phyloP scores from a whole-genome alignment of 37 sponge, comb jelly and placozoan species.

The Oopsacas minuta region DNA sequence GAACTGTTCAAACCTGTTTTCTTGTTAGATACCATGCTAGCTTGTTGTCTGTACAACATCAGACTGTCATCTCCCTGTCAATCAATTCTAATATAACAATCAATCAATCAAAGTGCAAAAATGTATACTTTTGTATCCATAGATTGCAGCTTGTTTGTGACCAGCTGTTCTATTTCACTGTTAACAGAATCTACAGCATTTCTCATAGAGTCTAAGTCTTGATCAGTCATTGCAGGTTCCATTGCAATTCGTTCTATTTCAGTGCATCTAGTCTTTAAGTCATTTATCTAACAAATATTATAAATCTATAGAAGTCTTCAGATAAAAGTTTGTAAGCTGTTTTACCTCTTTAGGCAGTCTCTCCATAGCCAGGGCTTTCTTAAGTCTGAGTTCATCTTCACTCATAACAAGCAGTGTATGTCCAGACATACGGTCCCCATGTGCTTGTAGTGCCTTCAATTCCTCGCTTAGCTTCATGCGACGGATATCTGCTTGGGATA shows the following conservation, averaged over 20 bases:
- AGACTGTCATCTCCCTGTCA: conserved; percentile 56
- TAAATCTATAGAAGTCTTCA: neutral
- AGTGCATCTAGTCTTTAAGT: conserved; percentile 32
- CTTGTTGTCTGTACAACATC: conserved; percentile 88
- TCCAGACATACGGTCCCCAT: conserved; percentile 36
- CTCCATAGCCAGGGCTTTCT: conserved; percentile 46
- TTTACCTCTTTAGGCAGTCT: conserved; percentile 42
- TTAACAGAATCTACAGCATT: conserved; percentile 43
- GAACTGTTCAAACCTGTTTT: conserved; percentile 42
- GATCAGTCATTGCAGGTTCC: conserved; percentile 66
- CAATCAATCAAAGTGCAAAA: too few species aligned
- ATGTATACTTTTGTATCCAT: neutral
- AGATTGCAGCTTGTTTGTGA: neutral
- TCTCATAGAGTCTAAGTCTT: conserved; percentile 49
- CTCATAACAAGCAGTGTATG: conserved; percentile 44
- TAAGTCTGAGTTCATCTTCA: conserved; percentile 61
- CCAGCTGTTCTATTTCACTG: neutral
- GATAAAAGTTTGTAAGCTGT: neutral
- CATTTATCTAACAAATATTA: conserved; percentile 37
- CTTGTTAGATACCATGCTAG: conserved; percentile 65
- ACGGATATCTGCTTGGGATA: conserved; percentile 61
- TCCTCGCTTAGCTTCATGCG: conserved; percentile 36
- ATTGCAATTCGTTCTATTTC: conserved; percentile 56
- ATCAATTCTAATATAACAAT: neutral
- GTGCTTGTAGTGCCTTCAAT: conserved; percentile 37